Evolutionary conservation across 2,797 vertebrate genomes (phyloP), one percentile per base, ranked within the genome.

Genomic region (Sebastes cheni): DNA sequence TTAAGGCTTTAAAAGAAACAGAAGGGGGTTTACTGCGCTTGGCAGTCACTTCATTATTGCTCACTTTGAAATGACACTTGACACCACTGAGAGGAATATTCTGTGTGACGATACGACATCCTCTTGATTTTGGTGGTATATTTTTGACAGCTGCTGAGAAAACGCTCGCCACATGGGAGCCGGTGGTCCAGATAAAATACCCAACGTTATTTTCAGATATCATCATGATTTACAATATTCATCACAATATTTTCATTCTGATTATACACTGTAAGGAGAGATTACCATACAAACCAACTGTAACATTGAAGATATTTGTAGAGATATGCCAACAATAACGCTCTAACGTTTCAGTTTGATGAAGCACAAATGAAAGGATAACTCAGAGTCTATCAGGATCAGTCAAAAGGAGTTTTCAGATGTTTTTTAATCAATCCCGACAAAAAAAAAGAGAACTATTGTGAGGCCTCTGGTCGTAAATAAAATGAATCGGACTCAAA

Each of bases 1-100:
- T 83, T 46, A 77, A 80, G 39, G 30, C 67, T 88, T 90, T 84
- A 65, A 84, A 88, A 84, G 77, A 85, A 89, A 86, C 74, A 85
- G 76, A 88, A 80, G 77, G 74, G 18, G 65, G 64, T 86, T 90
- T 90, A 88, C 83, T 85, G 84, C 75, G 18, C 73, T 88, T 91
- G 90, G 89, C 89, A 86, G 70, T 42, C 42, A 0, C 76, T 83
- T 88, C 78, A 77, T 74, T 84, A 77, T 73, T 75, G 75, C 87
- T 89, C 75, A 82, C 82, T 91, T 88, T 88, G 81, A 90, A 92
- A 86, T 74, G 91, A 88, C 85, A 91, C 72, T 65, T 55, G 91
- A 94, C 87, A 90, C 81, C 81, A 82, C 55, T 23, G 65, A 69
- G 81, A 86, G 75, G 87, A 86, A 88, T 83, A 81, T 84, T 83